A percentile compares a stretch with the other conserved stretches of the same genome.
These are phyloP conservation scores for Brachyptera risi DNA, from an alignment of 2,888 invertebrate genomes.

Conservation along the genomic window DNA sequence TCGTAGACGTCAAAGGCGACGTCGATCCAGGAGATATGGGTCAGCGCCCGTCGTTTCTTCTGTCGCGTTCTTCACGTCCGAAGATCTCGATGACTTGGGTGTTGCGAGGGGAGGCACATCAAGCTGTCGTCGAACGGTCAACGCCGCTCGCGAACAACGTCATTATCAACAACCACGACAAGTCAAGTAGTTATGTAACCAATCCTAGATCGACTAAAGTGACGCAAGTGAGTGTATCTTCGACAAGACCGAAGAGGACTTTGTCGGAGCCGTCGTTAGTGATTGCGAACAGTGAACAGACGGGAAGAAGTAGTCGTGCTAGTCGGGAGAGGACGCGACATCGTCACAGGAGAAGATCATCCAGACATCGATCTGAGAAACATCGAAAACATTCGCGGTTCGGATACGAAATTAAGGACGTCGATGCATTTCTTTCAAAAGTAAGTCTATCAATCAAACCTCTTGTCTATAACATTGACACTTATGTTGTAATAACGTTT, in stretches of 20 bases:
- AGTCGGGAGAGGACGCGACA: conserved; percentile 28
- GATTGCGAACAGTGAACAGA: conserved; percentile 18
- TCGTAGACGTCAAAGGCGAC: conserved; percentile 22
- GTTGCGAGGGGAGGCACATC: conserved; percentile 53
- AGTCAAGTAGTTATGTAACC: not conserved
- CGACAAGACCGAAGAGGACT: conserved; percentile 29
- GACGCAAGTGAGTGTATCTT: not conserved
- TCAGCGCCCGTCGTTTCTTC: conserved; percentile 41
- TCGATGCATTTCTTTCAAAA: conserved; percentile 74
- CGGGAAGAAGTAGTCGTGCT: conserved; percentile 23
- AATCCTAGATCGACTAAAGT: not conserved
- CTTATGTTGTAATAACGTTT: too few species aligned
- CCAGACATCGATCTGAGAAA: conserved; percentile 25
- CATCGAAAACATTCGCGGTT: conserved; percentile 47
- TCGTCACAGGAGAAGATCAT: conserved; percentile 22
- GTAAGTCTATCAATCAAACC: too few species aligned
- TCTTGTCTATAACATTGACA: too few species aligned
- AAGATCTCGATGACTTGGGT: conserved; percentile 75
- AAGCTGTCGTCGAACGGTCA: conserved; percentile 22
- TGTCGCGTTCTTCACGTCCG: conserved; percentile 47
- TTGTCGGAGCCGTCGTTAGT: conserved; percentile 31
- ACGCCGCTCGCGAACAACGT: conserved; percentile 36
- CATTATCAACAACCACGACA: conserved; percentile 42
- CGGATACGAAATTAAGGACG: conserved; percentile 75
- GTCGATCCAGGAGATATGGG: conserved; percentile 39